Percentiles rank a stretch among this genome's conserved stretches.
Conservation (phyloP, 92 coral and sea anemone genomes). For the Palythoa heliodiscus region DNA sequence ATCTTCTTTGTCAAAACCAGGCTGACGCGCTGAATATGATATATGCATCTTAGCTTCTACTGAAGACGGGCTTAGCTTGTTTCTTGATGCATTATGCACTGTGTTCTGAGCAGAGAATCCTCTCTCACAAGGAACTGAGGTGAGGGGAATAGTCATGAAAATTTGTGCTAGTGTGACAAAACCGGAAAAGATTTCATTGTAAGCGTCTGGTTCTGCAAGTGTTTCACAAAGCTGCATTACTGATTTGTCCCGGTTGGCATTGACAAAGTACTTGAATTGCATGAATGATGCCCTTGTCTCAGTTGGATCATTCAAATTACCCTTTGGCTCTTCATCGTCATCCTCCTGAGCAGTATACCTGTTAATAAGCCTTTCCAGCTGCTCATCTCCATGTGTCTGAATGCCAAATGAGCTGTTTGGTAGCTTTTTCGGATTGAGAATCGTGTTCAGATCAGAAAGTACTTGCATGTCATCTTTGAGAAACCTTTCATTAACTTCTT, state of each 20-base stretch:
- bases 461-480: slow-evolving; percentile 50
- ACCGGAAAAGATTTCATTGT: slow-evolving; percentile 33
- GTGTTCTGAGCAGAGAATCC: slow-evolving; percentile 51
- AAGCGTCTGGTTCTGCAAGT: slow-evolving; percentile 29
- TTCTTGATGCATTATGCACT: slow-evolving; percentile 38
- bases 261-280: slow-evolving; percentile 14
- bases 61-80: slow-evolving; percentile 31
- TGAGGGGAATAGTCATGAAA: slow-evolving; percentile 35
- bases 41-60: slow-evolving; percentile 46
- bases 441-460: slow-evolving; percentile 29
- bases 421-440: neutral
- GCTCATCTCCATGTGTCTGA: neutral
- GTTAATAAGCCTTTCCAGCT: neutral
- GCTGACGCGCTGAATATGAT: slow-evolving; percentile 21
- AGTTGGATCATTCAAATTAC: neutral
- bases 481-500: slow-evolving; percentile 45
- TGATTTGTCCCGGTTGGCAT: slow-evolving; percentile 30
- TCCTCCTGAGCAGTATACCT: neutral
- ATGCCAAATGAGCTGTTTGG: neutral
- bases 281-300: neutral
- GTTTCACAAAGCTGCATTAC: slow-evolving; percentile 41
- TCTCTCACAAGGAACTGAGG: slow-evolving; percentile 53
- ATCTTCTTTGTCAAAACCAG: slow-evolving; percentile 38
- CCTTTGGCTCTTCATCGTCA: neutral
- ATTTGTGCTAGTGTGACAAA: slow-evolving; percentile 45